Conservation (phyloP, 1,140 invertebrate species). For the Zaprionus tsacasi region DNA sequence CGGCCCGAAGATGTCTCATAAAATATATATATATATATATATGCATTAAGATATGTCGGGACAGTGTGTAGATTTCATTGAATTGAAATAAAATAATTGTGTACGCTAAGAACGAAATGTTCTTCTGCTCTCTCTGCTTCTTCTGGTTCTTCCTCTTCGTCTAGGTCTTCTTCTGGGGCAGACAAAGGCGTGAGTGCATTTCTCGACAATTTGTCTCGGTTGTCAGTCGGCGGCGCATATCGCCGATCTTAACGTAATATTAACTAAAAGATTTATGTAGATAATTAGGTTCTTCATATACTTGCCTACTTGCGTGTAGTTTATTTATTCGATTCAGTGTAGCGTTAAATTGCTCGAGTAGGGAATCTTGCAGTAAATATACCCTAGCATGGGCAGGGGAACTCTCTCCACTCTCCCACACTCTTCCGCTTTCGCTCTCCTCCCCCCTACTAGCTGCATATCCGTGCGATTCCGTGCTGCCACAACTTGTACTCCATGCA, state of each 20-base stretch:
- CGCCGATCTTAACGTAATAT: conserved; percentile 73
- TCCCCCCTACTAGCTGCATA: not conserved
- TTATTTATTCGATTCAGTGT: conserved; percentile 66
- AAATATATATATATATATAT: conserved; percentile 12
- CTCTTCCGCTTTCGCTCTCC: not conserved
- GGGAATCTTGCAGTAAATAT: conserved; percentile 7
- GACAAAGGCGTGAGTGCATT: conserved; percentile 34
- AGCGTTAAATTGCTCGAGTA: conserved; percentile 44
- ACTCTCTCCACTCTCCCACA: not conserved
- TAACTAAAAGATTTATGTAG: conserved; percentile 71
- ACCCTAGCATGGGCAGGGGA: not conserved
- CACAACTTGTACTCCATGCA: conserved; percentile 11
- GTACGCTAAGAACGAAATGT: not conserved
- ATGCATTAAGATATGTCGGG: not conserved
- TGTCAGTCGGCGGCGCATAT: conserved; percentile 62
- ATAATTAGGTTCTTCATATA: not conserved
- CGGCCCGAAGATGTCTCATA: conserved; percentile 56
- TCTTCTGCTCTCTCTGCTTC: not conserved
- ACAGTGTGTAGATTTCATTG: conserved; percentile 65
- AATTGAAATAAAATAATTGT: conserved; percentile 64
- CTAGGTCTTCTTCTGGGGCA: not conserved
- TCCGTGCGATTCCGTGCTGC: not conserved
- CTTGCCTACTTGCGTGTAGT: conserved; percentile 8
- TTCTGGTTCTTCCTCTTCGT: not conserved
- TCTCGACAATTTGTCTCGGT: conserved; percentile 67